Evolutionary conservation across 2,797 vertebrate species (phyloP).

Genomic region (Ptychobarbus kaznakovi): DNA sequence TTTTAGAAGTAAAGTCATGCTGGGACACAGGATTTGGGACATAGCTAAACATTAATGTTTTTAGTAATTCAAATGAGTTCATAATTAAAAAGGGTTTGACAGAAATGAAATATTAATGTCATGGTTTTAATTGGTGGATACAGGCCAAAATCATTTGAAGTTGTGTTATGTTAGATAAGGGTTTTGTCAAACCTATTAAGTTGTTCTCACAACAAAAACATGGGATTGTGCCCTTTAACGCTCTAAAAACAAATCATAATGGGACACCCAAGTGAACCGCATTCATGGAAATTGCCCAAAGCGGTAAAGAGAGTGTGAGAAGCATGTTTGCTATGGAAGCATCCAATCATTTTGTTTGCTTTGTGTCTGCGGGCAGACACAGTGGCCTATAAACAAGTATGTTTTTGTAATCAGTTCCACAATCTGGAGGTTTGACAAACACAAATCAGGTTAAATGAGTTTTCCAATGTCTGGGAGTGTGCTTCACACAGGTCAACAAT

Average conservation of each 20-base stretch:
- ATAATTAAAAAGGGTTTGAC: neutral
- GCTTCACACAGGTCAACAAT: conserved; percentile 41
- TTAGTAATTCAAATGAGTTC: neutral
- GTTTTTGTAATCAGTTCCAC: conserved; percentile 29
- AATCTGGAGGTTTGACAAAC: conserved; percentile 26
- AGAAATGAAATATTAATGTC: neutral
- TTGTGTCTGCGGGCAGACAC: conserved; percentile 6
- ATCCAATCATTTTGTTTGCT: conserved; percentile 41
- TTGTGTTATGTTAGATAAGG: neutral
- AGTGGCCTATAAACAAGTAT: neutral
- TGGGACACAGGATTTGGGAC: neutral
- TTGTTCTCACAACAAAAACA: conserved; percentile 2
- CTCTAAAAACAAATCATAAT: neutral
- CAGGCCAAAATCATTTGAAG: neutral
- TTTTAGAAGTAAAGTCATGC: neutral
- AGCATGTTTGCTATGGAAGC: neutral
- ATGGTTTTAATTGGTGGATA: neutral
- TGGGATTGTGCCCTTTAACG: too few species aligned
- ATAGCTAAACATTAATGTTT: neutral
- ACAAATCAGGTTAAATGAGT: conserved; percentile 52
- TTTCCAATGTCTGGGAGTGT: conserved; percentile 35
- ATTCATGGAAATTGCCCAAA: neutral
- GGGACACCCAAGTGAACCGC: neutral
- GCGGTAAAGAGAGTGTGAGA: neutral
- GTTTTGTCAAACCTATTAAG: neutral